These are phyloP conservation scores for Salticus scenicus DNA, from an alignment of 2,888 invertebrate species.

Conservation along the genomic window DNA sequence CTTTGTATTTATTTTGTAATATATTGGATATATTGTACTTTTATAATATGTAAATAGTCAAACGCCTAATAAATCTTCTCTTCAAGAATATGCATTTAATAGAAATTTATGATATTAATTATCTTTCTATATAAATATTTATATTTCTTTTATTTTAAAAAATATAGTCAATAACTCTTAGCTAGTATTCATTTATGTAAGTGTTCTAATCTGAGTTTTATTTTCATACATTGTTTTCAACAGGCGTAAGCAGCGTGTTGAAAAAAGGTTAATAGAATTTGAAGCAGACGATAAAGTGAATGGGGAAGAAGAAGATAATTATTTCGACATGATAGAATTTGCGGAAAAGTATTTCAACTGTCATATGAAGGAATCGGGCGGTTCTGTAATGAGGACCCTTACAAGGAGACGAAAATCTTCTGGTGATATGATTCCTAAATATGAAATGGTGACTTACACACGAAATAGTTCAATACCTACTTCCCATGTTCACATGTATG, in stretches of 20 bases:
- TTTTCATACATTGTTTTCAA: too few species aligned
- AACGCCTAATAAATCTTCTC: too few species aligned
- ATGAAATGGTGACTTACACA: constrained; percentile 93
- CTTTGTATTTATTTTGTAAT: too few species aligned
- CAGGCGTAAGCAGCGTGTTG: constrained; percentile 87
- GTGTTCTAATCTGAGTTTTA: too few species aligned
- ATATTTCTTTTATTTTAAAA: background rate
- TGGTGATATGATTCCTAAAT: constrained; percentile 83
- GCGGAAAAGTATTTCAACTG: constrained; percentile 95
- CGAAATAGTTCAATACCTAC: constrained; percentile 91
- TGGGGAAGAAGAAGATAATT: constrained; percentile 79
- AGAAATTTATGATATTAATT: too few species aligned
- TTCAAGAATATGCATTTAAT: too few species aligned
- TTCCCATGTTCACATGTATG: constrained; percentile 95
- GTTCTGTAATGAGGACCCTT: constrained; percentile 73
- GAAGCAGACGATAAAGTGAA: constrained; percentile 80
- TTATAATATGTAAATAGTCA: too few species aligned
- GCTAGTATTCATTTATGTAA: too few species aligned
- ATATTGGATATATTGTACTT: too few species aligned
- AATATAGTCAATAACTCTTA: too few species aligned
- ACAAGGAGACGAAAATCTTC: constrained; percentile 72
- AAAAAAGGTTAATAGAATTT: constrained; percentile 88
- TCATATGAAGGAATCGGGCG: constrained; percentile 78
- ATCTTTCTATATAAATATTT: background rate
- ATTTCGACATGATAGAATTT: constrained; percentile 91